Conservation (phyloP, 1,140 invertebrate genomes). For the Papilio glaucus region DNA sequence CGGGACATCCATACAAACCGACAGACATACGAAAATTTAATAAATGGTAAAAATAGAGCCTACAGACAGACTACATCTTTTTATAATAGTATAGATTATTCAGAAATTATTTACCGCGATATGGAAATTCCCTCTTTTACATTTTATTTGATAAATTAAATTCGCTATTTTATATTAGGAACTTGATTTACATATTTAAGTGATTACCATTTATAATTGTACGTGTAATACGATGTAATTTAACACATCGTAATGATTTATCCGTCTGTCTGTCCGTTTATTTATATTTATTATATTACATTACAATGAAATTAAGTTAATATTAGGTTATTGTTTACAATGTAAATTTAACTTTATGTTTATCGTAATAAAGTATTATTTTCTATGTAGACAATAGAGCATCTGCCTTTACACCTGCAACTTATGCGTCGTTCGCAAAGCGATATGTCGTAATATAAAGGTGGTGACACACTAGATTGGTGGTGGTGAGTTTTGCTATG, state of each 20-base stretch:
- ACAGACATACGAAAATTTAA: no score
- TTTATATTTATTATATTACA: constrained; percentile 8
- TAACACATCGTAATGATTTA: constrained; percentile 33
- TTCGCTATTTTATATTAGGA: background rate
- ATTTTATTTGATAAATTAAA: background rate
- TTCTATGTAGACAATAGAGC: constrained; percentile 16
- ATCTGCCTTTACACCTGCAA: constrained; percentile 28
- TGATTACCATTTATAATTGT: constrained; percentile 15
- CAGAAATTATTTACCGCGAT: background rate
- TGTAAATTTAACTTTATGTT: constrained; percentile 1
- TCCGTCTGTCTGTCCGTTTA: constrained; percentile 1
- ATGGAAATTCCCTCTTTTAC: background rate
- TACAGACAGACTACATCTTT: no score
- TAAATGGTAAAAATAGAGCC: no score
- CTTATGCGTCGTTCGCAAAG: background rate
- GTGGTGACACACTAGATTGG: background rate
- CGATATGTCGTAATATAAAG: background rate
- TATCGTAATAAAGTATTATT: background rate
- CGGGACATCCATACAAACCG: no score
- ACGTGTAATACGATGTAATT: constrained; percentile 20
- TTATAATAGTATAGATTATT: background rate
- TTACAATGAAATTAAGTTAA: constrained; percentile 11
- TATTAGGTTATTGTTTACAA: background rate
- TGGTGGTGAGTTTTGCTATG: background rate
- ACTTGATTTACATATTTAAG: constrained; percentile 1